Evolutionary conservation across 30 jellyfish, hydroid and myxozoan genomes (phyloP).

Genomic region (Aurelia sp.): DNA sequence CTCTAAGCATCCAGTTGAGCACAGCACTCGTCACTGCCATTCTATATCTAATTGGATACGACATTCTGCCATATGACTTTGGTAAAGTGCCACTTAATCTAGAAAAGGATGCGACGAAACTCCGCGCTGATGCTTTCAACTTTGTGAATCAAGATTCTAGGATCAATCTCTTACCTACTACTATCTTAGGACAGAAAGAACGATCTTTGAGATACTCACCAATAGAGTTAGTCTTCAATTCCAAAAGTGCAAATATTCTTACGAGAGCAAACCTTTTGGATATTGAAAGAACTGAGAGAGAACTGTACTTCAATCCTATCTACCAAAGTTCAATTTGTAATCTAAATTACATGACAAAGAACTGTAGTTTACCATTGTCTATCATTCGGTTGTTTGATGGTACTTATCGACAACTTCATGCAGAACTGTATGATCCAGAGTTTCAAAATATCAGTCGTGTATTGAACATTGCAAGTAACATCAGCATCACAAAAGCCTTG

Average conservation of each 20-base stretch:
- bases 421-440: conserved; percentile 73
- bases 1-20: conserved; percentile 80
- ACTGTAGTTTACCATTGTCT: conserved; percentile 82
- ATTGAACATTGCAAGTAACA: conserved; percentile 62
- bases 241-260: conserved; percentile 29
- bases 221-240: conserved; percentile 69
- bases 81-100: conserved; percentile 88
- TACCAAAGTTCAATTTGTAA: conserved; percentile 71
- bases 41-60: conserved; percentile 70
- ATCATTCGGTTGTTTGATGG: conserved; percentile 89
- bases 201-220: conserved; percentile 86
- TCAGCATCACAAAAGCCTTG: conserved; percentile 72
- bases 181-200: conserved; percentile 85
- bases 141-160: conserved; percentile 83
- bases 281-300: conserved; percentile 55
- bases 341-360: conserved; percentile 19
- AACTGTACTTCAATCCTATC: conserved; percentile 32
- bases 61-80: conserved; percentile 90
- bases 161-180: conserved; percentile 79
- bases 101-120: conserved; percentile 91
- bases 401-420: conserved; percentile 39
- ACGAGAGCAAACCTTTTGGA: conserved; percentile 61
- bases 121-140: conserved; percentile 95
- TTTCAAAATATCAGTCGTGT: conserved; percentile 44
- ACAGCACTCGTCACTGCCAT: conserved; percentile 73